Conservation (phyloP, 1,140 invertebrate species). For the Drosophila nigrodunni region DNA sequence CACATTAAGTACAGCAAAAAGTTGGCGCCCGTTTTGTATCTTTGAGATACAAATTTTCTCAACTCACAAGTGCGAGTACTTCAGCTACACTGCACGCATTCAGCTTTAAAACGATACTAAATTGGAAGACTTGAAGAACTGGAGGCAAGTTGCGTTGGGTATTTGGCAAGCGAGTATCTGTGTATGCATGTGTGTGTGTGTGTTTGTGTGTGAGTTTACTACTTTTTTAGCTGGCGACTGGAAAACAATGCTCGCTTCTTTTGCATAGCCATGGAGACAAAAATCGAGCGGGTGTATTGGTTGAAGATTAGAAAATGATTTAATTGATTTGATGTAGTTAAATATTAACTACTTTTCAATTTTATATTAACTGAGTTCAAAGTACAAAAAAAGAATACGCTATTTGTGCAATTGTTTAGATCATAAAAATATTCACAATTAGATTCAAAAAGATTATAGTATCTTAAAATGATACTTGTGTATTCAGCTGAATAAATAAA, state of each 20-base stretch:
- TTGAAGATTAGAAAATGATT: too few species aligned
- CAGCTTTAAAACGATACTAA: conserved; percentile 27
- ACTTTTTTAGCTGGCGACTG: conserved; percentile 15
- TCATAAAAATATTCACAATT: too few species aligned
- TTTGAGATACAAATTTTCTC: conserved; percentile 46
- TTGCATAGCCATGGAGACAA: background rate
- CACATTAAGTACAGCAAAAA: conserved; percentile 13
- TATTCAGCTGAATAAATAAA: too few species aligned
- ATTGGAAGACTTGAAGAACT: conserved; percentile 26
- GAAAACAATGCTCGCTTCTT: conserved; percentile 23
- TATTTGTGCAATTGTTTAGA: too few species aligned
- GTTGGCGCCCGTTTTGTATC: conserved; percentile 35
- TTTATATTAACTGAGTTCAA: too few species aligned
- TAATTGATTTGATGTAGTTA: too few species aligned
- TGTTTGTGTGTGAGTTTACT: background rate
- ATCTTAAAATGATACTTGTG: too few species aligned
- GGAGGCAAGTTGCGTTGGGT: conserved; percentile 62
- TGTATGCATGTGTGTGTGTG: background rate
- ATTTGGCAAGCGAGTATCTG: conserved; percentile 35
- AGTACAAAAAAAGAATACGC: too few species aligned
- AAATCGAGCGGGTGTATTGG: background rate
- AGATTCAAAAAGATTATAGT: too few species aligned
- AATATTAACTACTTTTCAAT: too few species aligned
- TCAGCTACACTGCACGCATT: conserved; percentile 20
- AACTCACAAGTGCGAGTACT: conserved; percentile 48